Percentiles rank a stretch among this genome's conserved stretches.
phyloP scores from a whole-genome alignment of 2,888 invertebrate species.

The Priapulus caudatus region DNA sequence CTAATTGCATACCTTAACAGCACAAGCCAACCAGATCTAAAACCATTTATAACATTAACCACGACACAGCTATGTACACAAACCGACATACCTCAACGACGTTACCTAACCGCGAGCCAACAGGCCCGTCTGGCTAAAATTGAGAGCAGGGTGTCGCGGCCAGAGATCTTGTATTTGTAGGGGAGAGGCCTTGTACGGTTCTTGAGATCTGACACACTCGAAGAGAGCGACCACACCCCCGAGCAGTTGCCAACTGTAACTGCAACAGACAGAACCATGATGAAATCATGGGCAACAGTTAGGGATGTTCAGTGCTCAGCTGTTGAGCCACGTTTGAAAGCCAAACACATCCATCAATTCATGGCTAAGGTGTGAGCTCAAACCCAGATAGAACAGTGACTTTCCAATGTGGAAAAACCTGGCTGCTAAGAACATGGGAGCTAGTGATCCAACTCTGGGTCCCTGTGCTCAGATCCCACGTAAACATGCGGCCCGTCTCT shows the following conservation, averaged over 20 bases:
- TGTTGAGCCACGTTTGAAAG: too few species aligned
- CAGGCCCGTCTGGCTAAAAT: constrained; percentile 76
- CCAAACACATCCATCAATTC: too few species aligned
- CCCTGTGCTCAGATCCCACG: constrained; percentile 10
- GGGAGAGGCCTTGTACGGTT: constrained; percentile 64
- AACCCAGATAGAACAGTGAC: too few species aligned
- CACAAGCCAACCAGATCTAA: constrained; percentile 4
- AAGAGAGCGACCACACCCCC: constrained; percentile 62
- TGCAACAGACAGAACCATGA: too few species aligned
- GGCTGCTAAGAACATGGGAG: too few species aligned
- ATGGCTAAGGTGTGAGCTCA: too few species aligned
- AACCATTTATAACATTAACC: constrained; percentile 8
- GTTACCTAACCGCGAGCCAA: constrained; percentile 69
- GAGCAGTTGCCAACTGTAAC: constrained; percentile 91
- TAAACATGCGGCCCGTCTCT: too few species aligned
- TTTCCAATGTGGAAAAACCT: too few species aligned
- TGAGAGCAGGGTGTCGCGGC: constrained; percentile 57
- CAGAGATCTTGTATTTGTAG: constrained; percentile 54
- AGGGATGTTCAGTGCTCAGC: too few species aligned
- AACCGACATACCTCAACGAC: constrained; percentile 36
- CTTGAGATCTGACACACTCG: constrained; percentile 92
- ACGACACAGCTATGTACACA: constrained; percentile 10
- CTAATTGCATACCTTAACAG: too few species aligned
- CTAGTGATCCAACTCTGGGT: too few species aligned
- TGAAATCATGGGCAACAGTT: too few species aligned